Conservation (phyloP, 92 coral and sea anemone species). For the Porites lobata region DNA sequence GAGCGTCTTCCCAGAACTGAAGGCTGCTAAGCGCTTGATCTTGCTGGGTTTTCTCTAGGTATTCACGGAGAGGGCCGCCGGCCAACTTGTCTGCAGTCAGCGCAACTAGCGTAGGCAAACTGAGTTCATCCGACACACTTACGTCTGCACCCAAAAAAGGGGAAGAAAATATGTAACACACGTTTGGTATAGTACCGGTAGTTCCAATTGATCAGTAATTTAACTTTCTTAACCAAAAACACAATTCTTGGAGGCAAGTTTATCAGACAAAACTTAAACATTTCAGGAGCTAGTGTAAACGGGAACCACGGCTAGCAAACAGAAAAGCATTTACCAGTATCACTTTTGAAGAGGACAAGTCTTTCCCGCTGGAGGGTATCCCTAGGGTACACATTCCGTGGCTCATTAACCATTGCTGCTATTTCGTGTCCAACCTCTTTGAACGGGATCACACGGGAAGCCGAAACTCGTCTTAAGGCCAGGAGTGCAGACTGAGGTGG, state of each 20-base stretch:
- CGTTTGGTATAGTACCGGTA: no score
- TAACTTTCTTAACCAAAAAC: no score
- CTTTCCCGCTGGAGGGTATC: not conserved
- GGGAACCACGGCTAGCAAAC: not conserved
- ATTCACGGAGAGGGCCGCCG: slow-evolving; percentile 85
- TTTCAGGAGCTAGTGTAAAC: no score
- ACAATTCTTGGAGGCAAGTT: no score
- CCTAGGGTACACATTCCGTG: slow-evolving; percentile 67
- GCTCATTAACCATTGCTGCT: slow-evolving; percentile 48
- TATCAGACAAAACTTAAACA: no score
- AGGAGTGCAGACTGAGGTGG: slow-evolving; percentile 44
- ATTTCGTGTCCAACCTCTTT: slow-evolving; percentile 58
- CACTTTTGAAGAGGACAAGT: not conserved
- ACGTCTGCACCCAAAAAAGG: slow-evolving; percentile 2
- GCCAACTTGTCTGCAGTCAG: slow-evolving; percentile 82
- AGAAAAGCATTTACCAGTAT: slow-evolving; percentile 18
- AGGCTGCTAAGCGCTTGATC: slow-evolving; percentile 67
- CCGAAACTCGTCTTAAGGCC: slow-evolving; percentile 66
- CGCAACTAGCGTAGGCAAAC: not conserved
- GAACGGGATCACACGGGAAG: slow-evolving; percentile 71
- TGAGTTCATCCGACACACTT: not conserved
- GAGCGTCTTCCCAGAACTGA: slow-evolving; percentile 96
- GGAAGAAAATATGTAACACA: not conserved
- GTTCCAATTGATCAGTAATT: no score
- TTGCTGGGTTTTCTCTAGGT: slow-evolving; percentile 67